A percentile compares a stretch with the other conserved stretches of the same genome.
Evolutionary conservation across 2,888 invertebrate genomes (phyloP).

Genomic region (Willowsia nigromaculata): DNA sequence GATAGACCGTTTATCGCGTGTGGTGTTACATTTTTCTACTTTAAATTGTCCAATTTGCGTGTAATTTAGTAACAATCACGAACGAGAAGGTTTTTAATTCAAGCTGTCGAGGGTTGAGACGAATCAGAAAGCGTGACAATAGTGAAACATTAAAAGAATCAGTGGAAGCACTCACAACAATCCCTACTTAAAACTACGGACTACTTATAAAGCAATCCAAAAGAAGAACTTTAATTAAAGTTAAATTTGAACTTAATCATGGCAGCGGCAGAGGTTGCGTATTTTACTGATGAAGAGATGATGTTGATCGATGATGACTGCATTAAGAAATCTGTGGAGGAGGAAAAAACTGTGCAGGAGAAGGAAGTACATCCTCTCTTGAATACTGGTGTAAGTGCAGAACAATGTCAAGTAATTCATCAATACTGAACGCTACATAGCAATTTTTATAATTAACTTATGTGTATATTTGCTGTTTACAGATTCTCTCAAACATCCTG

Average conservation of each 20-base stretch:
- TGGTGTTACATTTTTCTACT: too few species aligned
- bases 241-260: too few species aligned
- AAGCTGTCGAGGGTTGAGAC: too few species aligned
- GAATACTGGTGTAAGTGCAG: constrained; percentile 42
- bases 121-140: too few species aligned
- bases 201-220: too few species aligned
- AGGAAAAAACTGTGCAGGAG: constrained; percentile 44
- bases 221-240: background rate
- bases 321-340: constrained; percentile 59
- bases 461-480: background rate
- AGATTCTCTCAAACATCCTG: constrained; percentile 67
- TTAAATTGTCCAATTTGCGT: too few species aligned
- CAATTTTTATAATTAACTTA: background rate
- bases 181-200: too few species aligned
- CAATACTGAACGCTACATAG: background rate
- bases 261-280: constrained; percentile 63
- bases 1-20: too few species aligned
- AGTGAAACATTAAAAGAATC: too few species aligned
- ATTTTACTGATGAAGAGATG: constrained; percentile 69
- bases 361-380: constrained; percentile 63
- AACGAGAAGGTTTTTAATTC: too few species aligned
- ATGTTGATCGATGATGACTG: constrained; percentile 68
- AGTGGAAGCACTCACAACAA: too few species aligned
- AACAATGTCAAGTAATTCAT: background rate
- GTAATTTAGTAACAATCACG: too few species aligned